Conservation (phyloP, 2,113 vertebrate species). For the Gadus chalcogrammus region DNA sequence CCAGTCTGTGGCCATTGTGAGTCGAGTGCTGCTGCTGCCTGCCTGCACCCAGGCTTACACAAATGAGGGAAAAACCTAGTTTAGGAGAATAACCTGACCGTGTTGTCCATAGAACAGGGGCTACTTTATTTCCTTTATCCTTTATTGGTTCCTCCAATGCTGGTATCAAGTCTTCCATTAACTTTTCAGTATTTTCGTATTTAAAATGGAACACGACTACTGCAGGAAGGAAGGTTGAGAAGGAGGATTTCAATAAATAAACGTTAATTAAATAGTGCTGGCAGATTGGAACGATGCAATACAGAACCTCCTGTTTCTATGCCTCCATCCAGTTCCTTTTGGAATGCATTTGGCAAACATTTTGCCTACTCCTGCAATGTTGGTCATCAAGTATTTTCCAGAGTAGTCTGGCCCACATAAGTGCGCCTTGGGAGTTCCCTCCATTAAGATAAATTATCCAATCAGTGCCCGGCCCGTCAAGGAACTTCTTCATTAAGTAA, state of each 20-base stretch:
- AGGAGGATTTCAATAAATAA: too few species aligned
- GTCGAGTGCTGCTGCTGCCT: conserved; percentile 41
- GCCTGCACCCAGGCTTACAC: conserved; percentile 32
- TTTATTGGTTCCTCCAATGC: background rate
- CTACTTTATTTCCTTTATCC: conserved; percentile 17
- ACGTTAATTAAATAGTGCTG: too few species aligned
- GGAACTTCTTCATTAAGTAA: conserved; percentile 58
- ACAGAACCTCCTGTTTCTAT: too few species aligned
- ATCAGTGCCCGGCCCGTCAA: conserved; percentile 43
- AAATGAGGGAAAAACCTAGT: conserved; percentile 33
- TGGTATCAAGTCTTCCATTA: too few species aligned
- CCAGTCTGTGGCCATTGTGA: conserved; percentile 57
- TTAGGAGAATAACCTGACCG: conserved; percentile 35
- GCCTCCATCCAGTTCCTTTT: too few species aligned
- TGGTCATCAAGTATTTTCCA: conserved; percentile 21
- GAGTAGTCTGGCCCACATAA: conserved; percentile 25
- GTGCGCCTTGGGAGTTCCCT: conserved; percentile 26
- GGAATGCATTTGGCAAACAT: too few species aligned
- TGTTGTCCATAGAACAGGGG: conserved; percentile 14
- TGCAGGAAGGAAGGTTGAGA: too few species aligned
- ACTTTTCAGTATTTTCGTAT: too few species aligned
- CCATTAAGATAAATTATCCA: conserved; percentile 35
- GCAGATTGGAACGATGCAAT: too few species aligned
- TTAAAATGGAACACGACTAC: too few species aligned
- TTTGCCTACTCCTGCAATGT: background rate